These are phyloP conservation scores for Pseudachorutes palmiensis DNA, from an alignment of 1,140 invertebrate species.

Conservation along the genomic window DNA sequence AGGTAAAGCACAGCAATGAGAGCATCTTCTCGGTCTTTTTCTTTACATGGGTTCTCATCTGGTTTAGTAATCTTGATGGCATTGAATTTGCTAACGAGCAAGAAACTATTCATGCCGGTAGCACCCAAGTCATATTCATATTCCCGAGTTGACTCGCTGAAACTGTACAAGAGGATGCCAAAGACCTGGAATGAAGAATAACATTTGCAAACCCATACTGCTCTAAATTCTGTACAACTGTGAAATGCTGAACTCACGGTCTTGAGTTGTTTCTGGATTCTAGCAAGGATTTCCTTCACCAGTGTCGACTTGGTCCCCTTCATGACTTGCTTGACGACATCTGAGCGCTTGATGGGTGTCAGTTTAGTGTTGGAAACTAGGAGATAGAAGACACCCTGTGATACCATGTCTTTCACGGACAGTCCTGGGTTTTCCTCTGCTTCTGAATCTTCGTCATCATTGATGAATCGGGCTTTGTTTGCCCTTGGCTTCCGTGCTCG, in stretches of 20 bases:
- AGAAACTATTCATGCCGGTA: background rate
- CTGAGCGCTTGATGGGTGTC: background rate
- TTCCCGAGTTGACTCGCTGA: background rate
- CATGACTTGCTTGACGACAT: background rate
- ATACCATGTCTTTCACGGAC: background rate
- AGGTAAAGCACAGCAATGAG: background rate
- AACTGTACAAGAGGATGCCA: background rate
- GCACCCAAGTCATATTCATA: background rate
- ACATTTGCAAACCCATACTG: background rate
- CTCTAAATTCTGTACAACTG: background rate
- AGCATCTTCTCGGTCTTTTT: background rate
- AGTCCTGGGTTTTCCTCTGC: background rate
- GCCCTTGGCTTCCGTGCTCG: too few relatives aligned
- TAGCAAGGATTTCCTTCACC: background rate
- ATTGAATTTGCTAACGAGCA: background rate
- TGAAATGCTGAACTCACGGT: background rate
- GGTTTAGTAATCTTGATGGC: background rate
- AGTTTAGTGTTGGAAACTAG: background rate
- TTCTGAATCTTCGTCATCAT: background rate
- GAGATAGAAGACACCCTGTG: background rate
- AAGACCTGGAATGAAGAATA: constrained; percentile 2
- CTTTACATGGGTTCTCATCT: background rate
- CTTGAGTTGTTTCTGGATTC: background rate
- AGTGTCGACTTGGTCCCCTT: background rate
- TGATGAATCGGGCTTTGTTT: too few relatives aligned